A percentile compares a stretch with the other conserved stretches of the same genome.
phyloP scores from a whole-genome alignment of 2,888 invertebrate genomes.

The Dione vanillae region DNA sequence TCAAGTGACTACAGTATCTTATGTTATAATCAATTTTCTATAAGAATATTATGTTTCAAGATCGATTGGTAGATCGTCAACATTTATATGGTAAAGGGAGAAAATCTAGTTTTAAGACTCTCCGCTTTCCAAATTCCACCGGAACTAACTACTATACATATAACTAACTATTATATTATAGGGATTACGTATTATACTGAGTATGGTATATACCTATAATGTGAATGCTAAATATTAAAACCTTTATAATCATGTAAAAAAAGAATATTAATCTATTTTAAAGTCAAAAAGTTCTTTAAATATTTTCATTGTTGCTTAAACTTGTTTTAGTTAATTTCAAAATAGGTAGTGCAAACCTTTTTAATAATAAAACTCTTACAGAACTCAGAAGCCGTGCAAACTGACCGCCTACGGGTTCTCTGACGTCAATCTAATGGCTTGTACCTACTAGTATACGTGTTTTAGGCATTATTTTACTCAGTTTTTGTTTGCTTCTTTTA shows the following conservation, averaged over 20 bases:
- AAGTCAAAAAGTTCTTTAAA: neutral
- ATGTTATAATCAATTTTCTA: too few species aligned
- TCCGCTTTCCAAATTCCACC: constrained; percentile 45
- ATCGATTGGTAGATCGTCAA: constrained; percentile 56
- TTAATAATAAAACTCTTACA: constrained; percentile 47
- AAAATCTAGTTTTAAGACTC: too few species aligned
- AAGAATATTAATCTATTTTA: too few species aligned
- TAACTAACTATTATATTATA: too few species aligned
- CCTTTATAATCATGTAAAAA: constrained; percentile 56
- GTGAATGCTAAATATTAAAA: constrained; percentile 53
- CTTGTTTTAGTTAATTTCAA: neutral
- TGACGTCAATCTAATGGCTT: constrained; percentile 64
- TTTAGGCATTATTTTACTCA: neutral
- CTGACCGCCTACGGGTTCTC: constrained; percentile 64
- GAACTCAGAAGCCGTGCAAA: constrained; percentile 63
- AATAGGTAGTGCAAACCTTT: constrained; percentile 15
- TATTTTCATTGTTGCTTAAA: neutral
- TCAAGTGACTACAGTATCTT: constrained; percentile 37
- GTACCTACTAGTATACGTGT: constrained; percentile 61
- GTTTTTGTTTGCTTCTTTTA: neutral
- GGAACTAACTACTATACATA: too few species aligned
- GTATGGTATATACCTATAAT: constrained; percentile 39
- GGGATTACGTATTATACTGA: too few species aligned
- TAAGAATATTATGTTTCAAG: too few species aligned
- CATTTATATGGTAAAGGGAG: too few species aligned